Conservation (phyloP, 1,140 invertebrate genomes). For the Stegodyphus dumicola region DNA sequence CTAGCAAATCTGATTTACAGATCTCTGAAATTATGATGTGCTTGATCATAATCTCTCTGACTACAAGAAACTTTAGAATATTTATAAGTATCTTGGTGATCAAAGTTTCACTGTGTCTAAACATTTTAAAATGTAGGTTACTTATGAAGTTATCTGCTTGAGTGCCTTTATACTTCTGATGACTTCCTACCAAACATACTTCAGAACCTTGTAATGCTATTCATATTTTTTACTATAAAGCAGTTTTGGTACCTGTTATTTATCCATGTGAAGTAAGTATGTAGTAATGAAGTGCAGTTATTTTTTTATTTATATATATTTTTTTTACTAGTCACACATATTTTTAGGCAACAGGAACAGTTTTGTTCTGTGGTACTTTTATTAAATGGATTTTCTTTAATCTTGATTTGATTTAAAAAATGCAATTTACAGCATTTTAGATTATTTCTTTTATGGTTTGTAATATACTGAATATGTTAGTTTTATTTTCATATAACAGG, state of each 20-base stretch:
- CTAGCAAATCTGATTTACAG: too few relatives aligned
- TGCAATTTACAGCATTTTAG: too few relatives aligned
- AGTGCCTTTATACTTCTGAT: constrained; percentile 46
- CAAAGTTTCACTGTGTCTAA: constrained; percentile 39
- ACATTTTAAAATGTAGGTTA: constrained; percentile 23
- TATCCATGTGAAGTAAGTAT: not conserved
- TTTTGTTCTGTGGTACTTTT: too few relatives aligned
- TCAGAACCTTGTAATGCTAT: constrained; percentile 3
- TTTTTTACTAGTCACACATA: not conserved
- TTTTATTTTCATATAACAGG: too few relatives aligned
- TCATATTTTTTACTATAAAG: constrained; percentile 29
- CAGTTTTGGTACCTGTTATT: constrained; percentile 31
- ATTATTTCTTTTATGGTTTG: too few relatives aligned
- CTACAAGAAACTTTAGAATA: too few relatives aligned
- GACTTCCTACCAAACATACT: constrained; percentile 24
- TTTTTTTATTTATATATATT: constrained; percentile 3
- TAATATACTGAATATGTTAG: too few relatives aligned
- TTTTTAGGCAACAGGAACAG: not conserved
- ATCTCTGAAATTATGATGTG: too few relatives aligned
- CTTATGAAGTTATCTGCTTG: constrained; percentile 48
- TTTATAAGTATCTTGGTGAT: too few relatives aligned
- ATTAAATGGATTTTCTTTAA: too few relatives aligned
- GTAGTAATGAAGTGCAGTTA: not conserved
- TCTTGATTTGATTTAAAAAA: too few relatives aligned
- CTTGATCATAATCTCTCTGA: too few relatives aligned